Percentiles rank a stretch among this genome's conserved stretches.
Evolutionary conservation across 2,888 invertebrate species (phyloP).

Genomic region (Philopedon plagiatum): DNA sequence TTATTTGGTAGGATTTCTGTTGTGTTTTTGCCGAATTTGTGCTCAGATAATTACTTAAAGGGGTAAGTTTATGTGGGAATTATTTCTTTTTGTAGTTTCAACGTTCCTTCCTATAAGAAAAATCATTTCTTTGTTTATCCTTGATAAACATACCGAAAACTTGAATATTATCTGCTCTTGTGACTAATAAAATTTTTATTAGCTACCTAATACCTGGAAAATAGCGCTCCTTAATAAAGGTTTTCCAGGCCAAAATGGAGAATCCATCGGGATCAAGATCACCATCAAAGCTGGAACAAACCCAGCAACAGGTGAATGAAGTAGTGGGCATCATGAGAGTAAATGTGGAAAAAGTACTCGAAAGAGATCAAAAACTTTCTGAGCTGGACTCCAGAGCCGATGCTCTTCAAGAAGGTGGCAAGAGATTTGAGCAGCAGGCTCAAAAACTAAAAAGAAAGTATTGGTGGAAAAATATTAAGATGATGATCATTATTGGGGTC

Average conservation of each 20-base stretch:
- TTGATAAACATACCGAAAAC: background rate
- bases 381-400: slow-evolving; percentile 97
- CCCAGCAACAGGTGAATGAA: slow-evolving; percentile 71
- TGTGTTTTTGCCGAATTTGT: slow-evolving; percentile 15
- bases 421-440: slow-evolving; percentile 97
- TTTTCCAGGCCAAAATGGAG: slow-evolving; percentile 54
- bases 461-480: slow-evolving; percentile 98
- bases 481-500: slow-evolving; percentile 93
- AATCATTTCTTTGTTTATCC: slow-evolving; percentile 12
- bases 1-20: slow-evolving; percentile 30
- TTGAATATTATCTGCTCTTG: background rate
- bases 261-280: slow-evolving; percentile 57
- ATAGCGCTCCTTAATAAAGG: background rate
- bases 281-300: slow-evolving; percentile 64
- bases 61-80: background rate
- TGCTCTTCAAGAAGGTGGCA: slow-evolving; percentile 93
- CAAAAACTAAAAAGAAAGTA: slow-evolving; percentile 97
- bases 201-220: background rate
- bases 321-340: slow-evolving; percentile 96
- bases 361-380: slow-evolving; percentile 94
- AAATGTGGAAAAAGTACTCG: slow-evolving; percentile 96
- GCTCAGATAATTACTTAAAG: background rate
- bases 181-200: slow-evolving; percentile 22
- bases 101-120: background rate
- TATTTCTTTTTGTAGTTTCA: background rate